Conservation (phyloP, 2,797 vertebrate genomes). For the Mus minutoides region DNA sequence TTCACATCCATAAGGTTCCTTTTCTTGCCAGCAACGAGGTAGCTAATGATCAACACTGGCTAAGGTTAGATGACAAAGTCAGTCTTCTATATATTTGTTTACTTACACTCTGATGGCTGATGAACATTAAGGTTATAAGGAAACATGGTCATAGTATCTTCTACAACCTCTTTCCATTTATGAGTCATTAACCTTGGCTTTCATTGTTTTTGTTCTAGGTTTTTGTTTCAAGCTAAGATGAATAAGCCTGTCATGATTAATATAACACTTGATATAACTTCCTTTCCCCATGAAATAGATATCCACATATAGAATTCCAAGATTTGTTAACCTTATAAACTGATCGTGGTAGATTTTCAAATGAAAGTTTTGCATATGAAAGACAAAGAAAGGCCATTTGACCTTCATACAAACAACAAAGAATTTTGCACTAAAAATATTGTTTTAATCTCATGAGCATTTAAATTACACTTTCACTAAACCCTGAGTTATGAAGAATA, state of each 20-base stretch:
- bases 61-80: neutral
- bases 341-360: neutral
- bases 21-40: neutral
- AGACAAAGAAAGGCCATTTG: neutral
- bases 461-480: neutral
- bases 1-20: neutral
- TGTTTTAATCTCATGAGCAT: neutral
- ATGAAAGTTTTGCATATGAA: neutral
- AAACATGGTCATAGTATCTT: neutral
- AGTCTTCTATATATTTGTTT: neutral
- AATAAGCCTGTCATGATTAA: neutral
- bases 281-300: neutral
- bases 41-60: neutral
- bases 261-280: neutral
- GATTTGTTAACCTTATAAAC: neutral
- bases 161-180: neutral
- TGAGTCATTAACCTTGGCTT: neutral
- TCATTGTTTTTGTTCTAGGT: neutral
- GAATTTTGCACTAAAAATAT: neutral
- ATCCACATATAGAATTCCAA: neutral
- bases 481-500: neutral
- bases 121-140: neutral
- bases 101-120: neutral
- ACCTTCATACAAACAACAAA: neutral
- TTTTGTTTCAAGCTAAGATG: neutral